phyloP scores from a whole-genome alignment of 2,888 invertebrate species.

The Fissipunctia ypsillon region DNA sequence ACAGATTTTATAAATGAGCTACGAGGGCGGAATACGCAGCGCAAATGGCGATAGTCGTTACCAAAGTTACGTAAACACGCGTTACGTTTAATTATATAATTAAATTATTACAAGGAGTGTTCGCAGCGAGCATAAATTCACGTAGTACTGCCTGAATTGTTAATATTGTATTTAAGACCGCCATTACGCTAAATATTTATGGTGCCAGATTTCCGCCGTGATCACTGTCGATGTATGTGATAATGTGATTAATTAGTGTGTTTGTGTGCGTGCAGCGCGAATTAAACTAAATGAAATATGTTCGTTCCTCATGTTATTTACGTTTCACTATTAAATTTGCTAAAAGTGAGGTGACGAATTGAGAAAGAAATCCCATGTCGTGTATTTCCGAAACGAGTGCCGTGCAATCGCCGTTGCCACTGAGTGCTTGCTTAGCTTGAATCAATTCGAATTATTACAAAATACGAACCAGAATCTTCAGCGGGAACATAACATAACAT shows the following conservation, averaged over 20 bases:
- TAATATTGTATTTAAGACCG: constrained; percentile 64
- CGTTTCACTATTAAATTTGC: neutral
- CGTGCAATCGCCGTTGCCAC: neutral
- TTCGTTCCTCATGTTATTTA: neutral
- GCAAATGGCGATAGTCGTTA: constrained; percentile 66
- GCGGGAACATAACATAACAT: too few relatives aligned
- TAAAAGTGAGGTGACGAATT: neutral
- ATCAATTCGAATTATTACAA: neutral
- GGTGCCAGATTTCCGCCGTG: constrained; percentile 48
- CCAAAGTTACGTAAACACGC: constrained; percentile 63
- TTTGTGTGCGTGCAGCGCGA: neutral
- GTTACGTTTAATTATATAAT: constrained; percentile 68
- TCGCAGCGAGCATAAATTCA: constrained; percentile 55
- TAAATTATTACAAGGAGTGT: constrained; percentile 66
- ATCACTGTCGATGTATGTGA: constrained; percentile 53
- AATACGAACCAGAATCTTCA: neutral
- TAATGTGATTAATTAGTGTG: constrained; percentile 19
- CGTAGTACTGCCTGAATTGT: constrained; percentile 62
- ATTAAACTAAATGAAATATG: neutral
- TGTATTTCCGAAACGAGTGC: neutral
- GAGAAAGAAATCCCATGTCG: neutral
- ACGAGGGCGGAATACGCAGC: constrained; percentile 65
- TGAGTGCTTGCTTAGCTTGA: too few relatives aligned
- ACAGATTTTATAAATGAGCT: constrained; percentile 68
- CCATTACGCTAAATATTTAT: constrained; percentile 62